phyloP scores from a whole-genome alignment of 2,113 vertebrate genomes.

The Pluvialis apricaria region DNA sequence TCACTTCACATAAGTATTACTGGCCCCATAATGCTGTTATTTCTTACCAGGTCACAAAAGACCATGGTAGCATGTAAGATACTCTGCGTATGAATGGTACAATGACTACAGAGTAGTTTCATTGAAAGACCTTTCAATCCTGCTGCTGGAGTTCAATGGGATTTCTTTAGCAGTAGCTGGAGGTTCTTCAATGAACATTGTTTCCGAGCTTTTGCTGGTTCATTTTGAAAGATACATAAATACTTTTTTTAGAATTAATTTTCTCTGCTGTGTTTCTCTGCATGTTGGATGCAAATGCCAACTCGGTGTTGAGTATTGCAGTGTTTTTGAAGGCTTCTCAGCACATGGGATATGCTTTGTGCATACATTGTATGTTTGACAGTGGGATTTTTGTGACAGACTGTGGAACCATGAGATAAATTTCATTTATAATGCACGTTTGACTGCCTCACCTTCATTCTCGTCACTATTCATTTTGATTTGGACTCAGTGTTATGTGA shows the following conservation, averaged over 20 bases:
- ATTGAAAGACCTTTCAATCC: neutral
- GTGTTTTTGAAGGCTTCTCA: neutral
- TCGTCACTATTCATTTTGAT: neutral
- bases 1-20: constrained; percentile 36
- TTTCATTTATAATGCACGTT: neutral
- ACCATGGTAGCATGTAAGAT: neutral
- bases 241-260: neutral
- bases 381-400: neutral
- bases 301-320: neutral
- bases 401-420: neutral
- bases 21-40: constrained; percentile 11
- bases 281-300: neutral
- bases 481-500: neutral
- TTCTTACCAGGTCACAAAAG: constrained; percentile 17
- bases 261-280: neutral
- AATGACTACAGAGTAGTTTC: neutral
- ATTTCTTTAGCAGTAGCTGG: neutral
- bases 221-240: neutral
- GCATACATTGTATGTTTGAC: neutral
- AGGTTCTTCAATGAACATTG: neutral
- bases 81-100: neutral
- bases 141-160: neutral
- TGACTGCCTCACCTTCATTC: neutral
- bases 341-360: neutral
- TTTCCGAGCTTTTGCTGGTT: neutral